Evolutionary conservation across 2,888 invertebrate genomes (phyloP), one percentile per base, ranked within the genome.

Genomic region (Stenolophus ochropezus): DNA sequence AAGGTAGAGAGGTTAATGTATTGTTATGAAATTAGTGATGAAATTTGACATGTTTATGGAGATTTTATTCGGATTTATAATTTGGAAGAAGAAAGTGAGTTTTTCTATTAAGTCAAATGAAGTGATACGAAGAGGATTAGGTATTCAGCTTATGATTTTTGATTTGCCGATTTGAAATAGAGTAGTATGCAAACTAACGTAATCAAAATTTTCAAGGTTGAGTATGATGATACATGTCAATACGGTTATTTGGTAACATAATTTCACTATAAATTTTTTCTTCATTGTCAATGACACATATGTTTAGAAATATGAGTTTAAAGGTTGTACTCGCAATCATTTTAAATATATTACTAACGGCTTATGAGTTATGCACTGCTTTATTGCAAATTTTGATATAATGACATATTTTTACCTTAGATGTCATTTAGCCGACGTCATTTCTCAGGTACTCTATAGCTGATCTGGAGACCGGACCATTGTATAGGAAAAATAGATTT

Each of bases 1-100:
- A 75, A 53, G 53, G 27, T 51, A n/a, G 23, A 49, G 14, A 69
- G 69, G 69, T 69, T 69, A 69, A 33, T 69, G 42, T 42, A 18
- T 42, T 71, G 42, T 71, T 71, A 42, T 71, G 47, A 71, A 71
- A 21, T 71, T 42, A 6, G 25, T 71, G 18, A 16, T 42, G 20
- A 71, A 71, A 42, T 18, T 42, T 71, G 16, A 11, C n/a, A 16
- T 71, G 18, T 71, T 42, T 71, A 71, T 47, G 47, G 20, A 33
- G n/a, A 71, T 42, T 71, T 71, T 71, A 71, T 47, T 71, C 71
- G 1, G 20, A 20, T 18, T 65, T 71, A 11, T 11, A 8, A 42
- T 42, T 42, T 42, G 33, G 11, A 42, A 42, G 11, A 42, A 42
- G 33, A 42, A 42, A 42, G 33, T 42, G 6, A 11, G 11, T 42